Percentiles rank a stretch among this genome's conserved stretches.
Evolutionary conservation across 2,113 vertebrate species (phyloP).

Genomic region (Toxotes chatareus): DNA sequence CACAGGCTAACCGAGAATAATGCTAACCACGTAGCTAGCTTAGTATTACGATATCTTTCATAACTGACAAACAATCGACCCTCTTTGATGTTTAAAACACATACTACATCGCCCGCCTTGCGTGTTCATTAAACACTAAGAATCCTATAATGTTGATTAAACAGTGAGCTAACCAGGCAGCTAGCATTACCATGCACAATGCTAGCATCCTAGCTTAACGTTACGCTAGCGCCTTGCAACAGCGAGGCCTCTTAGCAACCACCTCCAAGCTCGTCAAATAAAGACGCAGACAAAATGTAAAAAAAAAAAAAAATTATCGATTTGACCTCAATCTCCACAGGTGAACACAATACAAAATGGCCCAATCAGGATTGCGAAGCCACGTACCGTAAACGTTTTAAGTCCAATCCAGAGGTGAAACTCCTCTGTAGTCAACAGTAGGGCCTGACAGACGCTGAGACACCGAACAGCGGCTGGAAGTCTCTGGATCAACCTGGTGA

Average conservation of each 20-base stretch:
- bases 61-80: accelerated
- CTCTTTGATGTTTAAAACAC: accelerated
- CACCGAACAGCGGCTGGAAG: slow-evolving; percentile 30
- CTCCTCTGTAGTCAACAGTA: slow-evolving; percentile 45
- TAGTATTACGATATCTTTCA: no score
- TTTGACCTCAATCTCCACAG: background rate
- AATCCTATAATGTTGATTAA: background rate
- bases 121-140: background rate
- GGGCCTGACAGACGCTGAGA: slow-evolving; percentile 34
- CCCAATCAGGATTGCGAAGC: accelerated
- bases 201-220: slow-evolving; percentile 45
- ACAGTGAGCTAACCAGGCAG: background rate
- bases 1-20: slow-evolving; percentile 10
- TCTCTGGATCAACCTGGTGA: slow-evolving; percentile 27
- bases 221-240: slow-evolving; percentile 29
- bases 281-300: slow-evolving; percentile 22
- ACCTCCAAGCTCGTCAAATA: background rate
- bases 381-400: slow-evolving; percentile 61
- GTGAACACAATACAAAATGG: background rate
- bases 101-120: accelerated
- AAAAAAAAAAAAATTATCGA: background rate
- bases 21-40: slow-evolving; percentile 13
- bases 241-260: slow-evolving; percentile 55
- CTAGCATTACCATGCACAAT: slow-evolving; percentile 61
- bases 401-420: slow-evolving; percentile 33